These are phyloP conservation scores for Iguana delicatissima DNA, from an alignment of 2,797 vertebrate genomes.

Conservation along the genomic window DNA sequence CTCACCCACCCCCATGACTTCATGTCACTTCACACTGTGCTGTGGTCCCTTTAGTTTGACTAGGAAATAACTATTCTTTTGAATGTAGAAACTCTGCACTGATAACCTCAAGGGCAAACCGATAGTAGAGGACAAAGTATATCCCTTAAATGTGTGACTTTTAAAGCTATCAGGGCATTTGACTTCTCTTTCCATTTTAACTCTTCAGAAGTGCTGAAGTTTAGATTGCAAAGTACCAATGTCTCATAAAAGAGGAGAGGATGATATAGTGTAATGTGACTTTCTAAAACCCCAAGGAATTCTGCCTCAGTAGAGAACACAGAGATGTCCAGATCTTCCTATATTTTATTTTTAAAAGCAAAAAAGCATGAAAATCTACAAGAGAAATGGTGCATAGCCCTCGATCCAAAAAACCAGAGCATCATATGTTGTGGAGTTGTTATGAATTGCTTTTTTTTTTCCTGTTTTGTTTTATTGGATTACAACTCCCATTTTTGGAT, in stretches of 20 bases:
- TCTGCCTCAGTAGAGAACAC: conserved; percentile 8
- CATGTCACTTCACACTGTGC: conserved; percentile 79
- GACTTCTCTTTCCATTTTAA: conserved; percentile 73
- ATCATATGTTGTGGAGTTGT: no score
- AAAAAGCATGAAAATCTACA: not conserved
- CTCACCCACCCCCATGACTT: not conserved
- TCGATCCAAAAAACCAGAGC: not conserved
- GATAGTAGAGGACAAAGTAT: conserved; percentile 76
- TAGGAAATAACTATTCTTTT: conserved; percentile 76
- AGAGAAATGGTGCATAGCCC: not conserved
- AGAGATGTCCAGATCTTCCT: not conserved
- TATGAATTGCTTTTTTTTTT: no score
- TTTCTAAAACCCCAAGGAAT: conserved; percentile 37
- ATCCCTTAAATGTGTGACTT: conserved; percentile 77
- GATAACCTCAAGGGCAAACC: conserved; percentile 79
- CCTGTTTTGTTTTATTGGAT: no score
- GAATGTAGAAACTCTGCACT: conserved; percentile 74
- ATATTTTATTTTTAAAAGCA: not conserved
- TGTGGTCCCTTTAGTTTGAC: conserved; percentile 80
- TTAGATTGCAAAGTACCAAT: conserved; percentile 60
- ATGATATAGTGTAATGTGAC: conserved; percentile 32
- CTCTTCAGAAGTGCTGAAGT: conserved; percentile 59
- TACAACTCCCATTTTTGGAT: no score
- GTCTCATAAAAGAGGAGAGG: conserved; percentile 60
- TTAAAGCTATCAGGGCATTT: conserved; percentile 72